Evolutionary conservation across 37 sponge, comb jelly and placozoan genomes (phyloP), one percentile per base, ranked within the genome.

Genomic region (Chondrosia reniformis): DNA sequence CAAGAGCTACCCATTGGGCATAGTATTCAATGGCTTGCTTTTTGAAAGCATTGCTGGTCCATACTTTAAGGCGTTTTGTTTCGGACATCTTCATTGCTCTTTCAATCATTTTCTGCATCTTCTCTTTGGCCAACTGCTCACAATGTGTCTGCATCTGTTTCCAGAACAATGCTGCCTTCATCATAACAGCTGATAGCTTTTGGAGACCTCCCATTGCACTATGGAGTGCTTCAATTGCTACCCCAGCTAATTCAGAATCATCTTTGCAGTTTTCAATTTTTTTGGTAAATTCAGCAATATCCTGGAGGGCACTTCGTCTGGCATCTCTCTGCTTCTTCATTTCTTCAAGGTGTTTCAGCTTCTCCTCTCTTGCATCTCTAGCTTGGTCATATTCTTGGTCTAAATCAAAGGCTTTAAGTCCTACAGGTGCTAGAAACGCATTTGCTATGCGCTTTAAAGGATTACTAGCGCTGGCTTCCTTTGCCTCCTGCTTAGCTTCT

Each of bases 141-240:
- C 89, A 89, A 38, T 89, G 85, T 9, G 55, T 43, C 41, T 84
- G 78, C 81, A 89, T 71, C 42, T 76, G 77, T n/a, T 71, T 61
- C 89, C 89, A 89, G 37, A 89, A 89, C 12, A 73, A 36, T 13
- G 89, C 89, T 22, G 74, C 85, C 49, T 76, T 65, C 76, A 81
- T 67, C 89, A 89, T 89, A 1, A 89, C 63, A 27, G 81, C 67
- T 55, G 89, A 64, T 15, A 89, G 89, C 27, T 74, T 19, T 45
- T 84, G 67, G 44, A 89, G 75, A 40, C 55, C 82, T n/a, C 74
- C 63, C 42, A 74, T 73, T 3, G 89, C 85, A n/a, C 84, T 38
- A 24, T 89, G 85, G 0, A 89, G 71, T 19, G 85, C 77, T 24
- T 81, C 44, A 33, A 77, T 75, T 2, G 85, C 84, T 7, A 17